Evolutionary conservation across 2,797 vertebrate species (phyloP).

Genomic region (Poeciliopsis turneri): DNA sequence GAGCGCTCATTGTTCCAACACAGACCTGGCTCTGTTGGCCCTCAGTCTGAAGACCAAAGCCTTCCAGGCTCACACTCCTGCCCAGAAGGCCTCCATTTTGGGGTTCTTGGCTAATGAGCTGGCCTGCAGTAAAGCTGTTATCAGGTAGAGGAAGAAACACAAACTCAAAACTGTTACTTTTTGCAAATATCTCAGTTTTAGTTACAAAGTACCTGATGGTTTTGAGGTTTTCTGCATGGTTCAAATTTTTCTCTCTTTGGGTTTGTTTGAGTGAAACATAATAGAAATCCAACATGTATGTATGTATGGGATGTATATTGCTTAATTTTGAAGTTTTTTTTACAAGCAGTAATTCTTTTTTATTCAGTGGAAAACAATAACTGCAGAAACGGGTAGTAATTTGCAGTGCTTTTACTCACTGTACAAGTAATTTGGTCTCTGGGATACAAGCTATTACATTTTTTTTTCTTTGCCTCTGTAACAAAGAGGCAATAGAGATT

Average conservation of each 20-base stretch:
- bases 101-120: slow-evolving; percentile 96
- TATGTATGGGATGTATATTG: not conserved
- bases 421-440: slow-evolving; percentile 39
- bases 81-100: slow-evolving; percentile 92
- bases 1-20: slow-evolving; percentile 92
- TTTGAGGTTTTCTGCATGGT: not conserved
- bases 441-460: slow-evolving; percentile 33
- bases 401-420: slow-evolving; percentile 45
- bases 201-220: not conserved
- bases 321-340: slow-evolving; percentile 36
- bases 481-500: not conserved
- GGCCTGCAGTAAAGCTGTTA: slow-evolving; percentile 94
- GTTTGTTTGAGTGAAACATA: not conserved
- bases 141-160: slow-evolving; percentile 84
- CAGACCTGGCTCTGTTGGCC: slow-evolving; percentile 82
- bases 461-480: slow-evolving; percentile 28
- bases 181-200: slow-evolving; percentile 3
- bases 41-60: slow-evolving; percentile 97
- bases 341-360: slow-evolving; percentile 43
- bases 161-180: not conserved
- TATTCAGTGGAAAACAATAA: slow-evolving; percentile 51
- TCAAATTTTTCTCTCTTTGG: not conserved
- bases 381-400: slow-evolving; percentile 46
- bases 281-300: slow-evolving; percentile 2
- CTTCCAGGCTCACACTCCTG: slow-evolving; percentile 95